These are phyloP conservation scores for Pyrochroa serraticornis DNA, from an alignment of 2,888 invertebrate species.

Conservation along the genomic window DNA sequence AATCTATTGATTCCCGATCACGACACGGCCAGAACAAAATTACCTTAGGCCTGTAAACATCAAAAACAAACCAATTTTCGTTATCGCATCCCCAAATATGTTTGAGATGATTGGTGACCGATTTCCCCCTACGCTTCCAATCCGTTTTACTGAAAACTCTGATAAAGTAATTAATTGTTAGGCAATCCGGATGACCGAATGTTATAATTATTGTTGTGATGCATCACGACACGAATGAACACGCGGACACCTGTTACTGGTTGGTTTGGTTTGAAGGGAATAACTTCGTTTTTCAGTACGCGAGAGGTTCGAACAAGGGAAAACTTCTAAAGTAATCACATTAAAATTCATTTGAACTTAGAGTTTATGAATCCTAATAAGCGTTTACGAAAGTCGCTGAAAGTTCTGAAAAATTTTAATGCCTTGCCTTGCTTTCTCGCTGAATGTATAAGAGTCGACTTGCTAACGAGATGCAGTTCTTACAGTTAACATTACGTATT, in stretches of 20 bases:
- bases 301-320: conserved; percentile 5
- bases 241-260: conserved; percentile 21
- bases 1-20: conserved; percentile 43
- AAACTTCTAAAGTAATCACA: conserved; percentile 25
- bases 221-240: not conserved
- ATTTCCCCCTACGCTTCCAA: not conserved
- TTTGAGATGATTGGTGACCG: conserved; percentile 16
- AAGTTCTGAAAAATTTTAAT: conserved; percentile 14
- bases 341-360: conserved; percentile 28
- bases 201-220: not conserved
- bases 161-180: not conserved
- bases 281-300: conserved; percentile 1
- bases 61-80: conserved; percentile 42
- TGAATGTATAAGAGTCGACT: conserved; percentile 13
- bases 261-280: conserved; percentile 3
- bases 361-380: conserved; percentile 29
- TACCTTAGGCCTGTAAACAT: conserved; percentile 43
- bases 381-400: conserved; percentile 13
- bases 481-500: too few relatives aligned
- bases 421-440: conserved; percentile 1
- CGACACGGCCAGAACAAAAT: conserved; percentile 41
- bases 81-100: conserved; percentile 33
- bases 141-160: not conserved
- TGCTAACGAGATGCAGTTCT: conserved; percentile 11
- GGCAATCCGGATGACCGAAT: not conserved